phyloP scores from a whole-genome alignment of 2,797 vertebrate species.

The Sternarchorhynchus goeldii region DNA sequence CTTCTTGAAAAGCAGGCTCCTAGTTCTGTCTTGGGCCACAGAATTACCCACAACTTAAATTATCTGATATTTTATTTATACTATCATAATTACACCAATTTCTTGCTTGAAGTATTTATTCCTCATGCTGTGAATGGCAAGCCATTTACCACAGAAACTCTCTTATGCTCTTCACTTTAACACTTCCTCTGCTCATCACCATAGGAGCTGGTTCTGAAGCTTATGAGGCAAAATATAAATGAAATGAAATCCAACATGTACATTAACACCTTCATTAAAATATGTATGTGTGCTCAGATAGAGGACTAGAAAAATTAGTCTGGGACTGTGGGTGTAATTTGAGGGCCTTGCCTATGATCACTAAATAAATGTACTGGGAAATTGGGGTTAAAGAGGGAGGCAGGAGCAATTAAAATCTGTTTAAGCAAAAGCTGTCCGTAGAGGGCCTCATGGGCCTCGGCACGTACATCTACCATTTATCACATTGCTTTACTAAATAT shows the following conservation, averaged over 20 bases:
- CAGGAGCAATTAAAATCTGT: constrained; percentile 71
- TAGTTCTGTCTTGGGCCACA: constrained; percentile 32
- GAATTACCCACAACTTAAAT: constrained; percentile 64
- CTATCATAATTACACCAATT: constrained; percentile 66
- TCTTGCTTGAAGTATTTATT: constrained; percentile 68
- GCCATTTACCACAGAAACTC: constrained; percentile 58
- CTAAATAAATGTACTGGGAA: constrained; percentile 67
- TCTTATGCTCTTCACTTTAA: constrained; percentile 62
- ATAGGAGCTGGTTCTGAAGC: constrained; percentile 10
- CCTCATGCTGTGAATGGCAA: constrained; percentile 62
- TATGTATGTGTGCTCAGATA: constrained; percentile 57
- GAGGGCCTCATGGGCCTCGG: constrained; percentile 62
- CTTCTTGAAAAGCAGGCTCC: neutral
- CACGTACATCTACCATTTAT: constrained; percentile 64
- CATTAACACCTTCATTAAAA: constrained; percentile 37
- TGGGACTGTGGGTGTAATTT: constrained; percentile 56
- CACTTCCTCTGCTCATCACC: constrained; percentile 26
- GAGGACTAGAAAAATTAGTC: constrained; percentile 66
- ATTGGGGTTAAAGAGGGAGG: constrained; percentile 69
- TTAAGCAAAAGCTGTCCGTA: constrained; percentile 67
- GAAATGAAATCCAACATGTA: constrained; percentile 48
- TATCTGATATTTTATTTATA: constrained; percentile 69
- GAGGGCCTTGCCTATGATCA: constrained; percentile 59
- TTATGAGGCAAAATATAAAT: constrained; percentile 42
- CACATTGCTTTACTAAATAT: constrained; percentile 68